Base-by-base conservation (phyloP, 2,888 invertebrate species). In the Apeira syringaria region DNA sequence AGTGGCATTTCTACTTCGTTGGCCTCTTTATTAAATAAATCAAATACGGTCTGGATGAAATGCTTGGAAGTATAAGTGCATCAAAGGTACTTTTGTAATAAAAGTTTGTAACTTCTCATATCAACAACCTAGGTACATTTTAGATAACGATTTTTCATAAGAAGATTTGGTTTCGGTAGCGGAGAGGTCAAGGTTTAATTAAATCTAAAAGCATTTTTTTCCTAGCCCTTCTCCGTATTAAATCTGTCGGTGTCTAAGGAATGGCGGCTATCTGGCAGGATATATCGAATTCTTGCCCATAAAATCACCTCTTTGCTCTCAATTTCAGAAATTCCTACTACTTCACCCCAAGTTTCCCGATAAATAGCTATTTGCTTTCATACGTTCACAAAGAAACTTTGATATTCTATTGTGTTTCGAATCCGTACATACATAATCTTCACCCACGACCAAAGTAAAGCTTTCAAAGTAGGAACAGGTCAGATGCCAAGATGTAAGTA, bases 361-460 rank as follows among this genome's bases (percentile, higher is more conserved):
- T 53, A 50, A 50, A 45, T 53, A 50, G 39, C 39, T 46, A 47
- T 45, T 47, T 40, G 42, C 40, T 47, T 53, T 47, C 40, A 47
- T 34, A 43, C 31, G 35, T 42, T 10, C 20, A 50, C 42, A 45
- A 47, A 50, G 47, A 37, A 29, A 25, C 12, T 35, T 25, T 38
- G 41, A 41, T 41, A 48, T 45, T 34, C 29, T 25, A 47, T 47
- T 49, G 49, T 38, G 24, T 6, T n/a, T 9, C 8, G 33, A 28
- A 38, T 29, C 25, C 37, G 17, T 33, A 33, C 18, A 20, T 31
- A 22, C 6, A 24, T 24, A 4, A 8, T 34, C 30, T 31, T 44
- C 34, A 30, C 26, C 26, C 29, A 40, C 22, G 34, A 30, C 25
- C 31, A 31, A 10, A 6, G 20, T 13, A 22, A 11, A 25, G 24